phyloP scores from a whole-genome alignment of 2,888 invertebrate species.

The Heliconius hortense region DNA sequence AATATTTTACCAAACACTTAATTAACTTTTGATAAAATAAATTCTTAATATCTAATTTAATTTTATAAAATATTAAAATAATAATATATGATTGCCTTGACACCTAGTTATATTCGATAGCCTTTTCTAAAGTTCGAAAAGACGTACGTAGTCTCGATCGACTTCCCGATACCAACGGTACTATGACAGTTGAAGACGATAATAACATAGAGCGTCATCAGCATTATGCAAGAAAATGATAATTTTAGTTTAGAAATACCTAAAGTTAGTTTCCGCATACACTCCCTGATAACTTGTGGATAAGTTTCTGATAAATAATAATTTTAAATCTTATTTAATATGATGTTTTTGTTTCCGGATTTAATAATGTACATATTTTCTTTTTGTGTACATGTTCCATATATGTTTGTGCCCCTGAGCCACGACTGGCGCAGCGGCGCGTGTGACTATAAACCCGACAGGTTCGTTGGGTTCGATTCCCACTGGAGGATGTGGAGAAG shows the following conservation, averaged over 20 bases:
- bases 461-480: too few relatives aligned
- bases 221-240: neutral
- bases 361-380: neutral
- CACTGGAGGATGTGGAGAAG: too few relatives aligned
- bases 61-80: neutral
- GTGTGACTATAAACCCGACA: too few relatives aligned
- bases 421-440: too few relatives aligned
- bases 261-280: neutral
- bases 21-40: too few relatives aligned
- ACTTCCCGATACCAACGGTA: neutral
- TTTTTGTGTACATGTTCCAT: neutral
- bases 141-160: too few relatives aligned
- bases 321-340: neutral
- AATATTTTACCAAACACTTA: neutral
- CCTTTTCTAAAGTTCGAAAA: neutral
- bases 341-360: neutral
- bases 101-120: neutral
- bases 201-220: neutral
- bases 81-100: neutral
- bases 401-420: too few relatives aligned
- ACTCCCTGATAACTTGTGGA: neutral
- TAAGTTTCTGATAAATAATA: neutral
- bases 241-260: neutral
- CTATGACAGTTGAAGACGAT: neutral
- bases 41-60: too few relatives aligned